These are phyloP conservation scores for Paralinhomoeus sp. DNA, from an alignment of 2,888 invertebrate species.

Conservation along the genomic window DNA sequence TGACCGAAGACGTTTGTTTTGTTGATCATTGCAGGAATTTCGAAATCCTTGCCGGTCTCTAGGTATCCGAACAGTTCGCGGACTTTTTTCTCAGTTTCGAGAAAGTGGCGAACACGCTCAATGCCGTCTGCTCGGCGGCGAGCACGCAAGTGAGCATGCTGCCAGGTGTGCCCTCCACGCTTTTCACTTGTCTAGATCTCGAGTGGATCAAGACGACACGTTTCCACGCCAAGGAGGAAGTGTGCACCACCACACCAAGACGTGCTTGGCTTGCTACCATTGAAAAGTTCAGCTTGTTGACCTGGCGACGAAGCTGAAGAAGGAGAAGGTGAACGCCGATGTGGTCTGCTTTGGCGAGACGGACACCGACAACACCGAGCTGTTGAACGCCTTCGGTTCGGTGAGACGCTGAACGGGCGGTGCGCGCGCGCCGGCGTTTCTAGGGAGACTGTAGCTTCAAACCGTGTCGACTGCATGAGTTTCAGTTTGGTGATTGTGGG, in stretches of 20 bases:
- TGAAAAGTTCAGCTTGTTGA: constrained; percentile 43
- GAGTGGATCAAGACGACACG: too few relatives aligned
- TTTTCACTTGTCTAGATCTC: too few relatives aligned
- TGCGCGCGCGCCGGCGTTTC: constrained; percentile 6
- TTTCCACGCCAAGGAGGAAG: too few relatives aligned
- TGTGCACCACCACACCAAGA: too few relatives aligned
- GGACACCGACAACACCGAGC: constrained; percentile 48
- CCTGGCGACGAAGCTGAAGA: constrained; percentile 83
- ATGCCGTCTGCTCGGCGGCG: constrained; percentile 12
- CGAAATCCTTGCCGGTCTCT: too few relatives aligned
- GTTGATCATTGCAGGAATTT: too few relatives aligned
- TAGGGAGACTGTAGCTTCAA: too few relatives aligned
- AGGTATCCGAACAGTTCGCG: constrained; percentile 8
- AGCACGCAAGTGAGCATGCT: constrained; percentile 11
- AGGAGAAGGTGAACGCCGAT: constrained; percentile 95
- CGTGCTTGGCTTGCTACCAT: neutral
- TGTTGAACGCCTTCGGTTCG: constrained; percentile 63
- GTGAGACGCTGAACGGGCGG: constrained; percentile 85
- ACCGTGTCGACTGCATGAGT: constrained; percentile 11
- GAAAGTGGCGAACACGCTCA: constrained; percentile 9
- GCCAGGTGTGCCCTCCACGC: too few relatives aligned
- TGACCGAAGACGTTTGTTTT: too few relatives aligned
- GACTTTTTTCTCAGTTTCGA: constrained; percentile 11
- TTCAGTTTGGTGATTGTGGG: neutral
- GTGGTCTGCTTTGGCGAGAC: constrained; percentile 95